A percentile compares a stretch with the other conserved stretches of the same genome.
Conservation (phyloP, 37 sponge, comb jelly and placozoan genomes). For the Mnemiopsis leidyi region DNA sequence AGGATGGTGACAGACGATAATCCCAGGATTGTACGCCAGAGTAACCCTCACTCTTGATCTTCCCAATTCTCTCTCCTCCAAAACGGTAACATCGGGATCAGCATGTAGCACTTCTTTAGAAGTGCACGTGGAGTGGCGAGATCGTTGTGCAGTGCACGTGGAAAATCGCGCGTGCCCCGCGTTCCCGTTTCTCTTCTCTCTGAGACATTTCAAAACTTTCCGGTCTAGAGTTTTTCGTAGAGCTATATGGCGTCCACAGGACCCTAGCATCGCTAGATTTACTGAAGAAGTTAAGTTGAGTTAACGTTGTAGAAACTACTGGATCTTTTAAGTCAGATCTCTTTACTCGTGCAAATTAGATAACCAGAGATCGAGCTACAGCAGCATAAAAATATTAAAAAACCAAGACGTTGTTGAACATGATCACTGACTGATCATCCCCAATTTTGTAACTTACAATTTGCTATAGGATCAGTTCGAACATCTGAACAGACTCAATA, state of each 20-base stretch:
- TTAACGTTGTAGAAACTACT: too few species aligned
- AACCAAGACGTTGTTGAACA: too few species aligned
- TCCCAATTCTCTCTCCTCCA: neutral
- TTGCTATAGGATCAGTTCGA: too few species aligned
- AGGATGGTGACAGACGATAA: conserved; percentile 53
- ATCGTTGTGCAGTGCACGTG: neutral
- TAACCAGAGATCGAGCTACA: too few species aligned
- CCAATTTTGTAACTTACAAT: too few species aligned
- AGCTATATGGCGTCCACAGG: neutral
- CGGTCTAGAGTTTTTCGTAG: neutral
- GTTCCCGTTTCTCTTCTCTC: neutral
- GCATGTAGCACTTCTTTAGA: neutral
- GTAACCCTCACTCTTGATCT: neutral
- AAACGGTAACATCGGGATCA: neutral
- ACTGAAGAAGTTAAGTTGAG: too few species aligned
- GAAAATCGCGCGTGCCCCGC: neutral
- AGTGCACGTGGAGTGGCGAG: neutral
- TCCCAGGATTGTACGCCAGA: neutral
- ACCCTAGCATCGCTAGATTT: neutral
- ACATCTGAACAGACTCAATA: too few species aligned
- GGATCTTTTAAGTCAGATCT: too few species aligned
- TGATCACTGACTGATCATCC: too few species aligned
- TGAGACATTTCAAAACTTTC: neutral
- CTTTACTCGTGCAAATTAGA: too few species aligned
- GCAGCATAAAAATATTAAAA: too few species aligned